Base-by-base conservation (phyloP, 2,888 invertebrate species). In the Cheilosia variabilis region DNA sequence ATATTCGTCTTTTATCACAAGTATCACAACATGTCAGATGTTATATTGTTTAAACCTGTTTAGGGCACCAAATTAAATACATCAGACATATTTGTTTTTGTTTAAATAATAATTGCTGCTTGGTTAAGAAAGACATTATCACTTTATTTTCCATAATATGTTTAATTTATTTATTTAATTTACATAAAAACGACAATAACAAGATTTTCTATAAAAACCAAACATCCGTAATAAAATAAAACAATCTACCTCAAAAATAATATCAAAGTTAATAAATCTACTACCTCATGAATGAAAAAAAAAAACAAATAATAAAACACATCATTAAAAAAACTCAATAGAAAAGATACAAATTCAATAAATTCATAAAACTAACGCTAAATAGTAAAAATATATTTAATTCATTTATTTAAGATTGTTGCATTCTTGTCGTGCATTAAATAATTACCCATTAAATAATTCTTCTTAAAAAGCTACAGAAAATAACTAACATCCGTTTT, bases 171-270 rank as follows among this genome's bases (percentile, higher is more conserved):
- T 58, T 58, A 27, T 52, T 71, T 24, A 24, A 10, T 69, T 31
- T 47, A 47, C n/a, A 27, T 41, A 9, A 45, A 19, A 50, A 27
- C 9, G 19, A 50, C 47, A 27, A 60, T 41, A 37, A 71, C 27
- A 50, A 27, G n/a, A 41, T 19, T 50, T 15, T 17, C 5, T 41
- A 7, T 10, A 43, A 41, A 24, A 24, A 19, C 19, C 7, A 22
- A 31, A 24, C 13, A 43, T 17, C 9, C 27, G n/a, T 43, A 43
- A 27, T 17, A 24, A 19, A 60, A 72, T 0, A 47, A 17, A 72
- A 63, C 27, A 45, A 55, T 73, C 73, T 73, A 73, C 73, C 73
- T 73, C 73, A 63, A 53, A 52, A 52, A 43, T 60, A 41, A 43
- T 19, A 73, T 27, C 7, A 53, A 43, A 62, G 15, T 19, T n/a